Percentiles rank a stretch among this genome's conserved stretches.
These are phyloP conservation scores for Eretmocerus hayati DNA, from an alignment of 2,888 invertebrate species.

Conservation along the genomic window DNA sequence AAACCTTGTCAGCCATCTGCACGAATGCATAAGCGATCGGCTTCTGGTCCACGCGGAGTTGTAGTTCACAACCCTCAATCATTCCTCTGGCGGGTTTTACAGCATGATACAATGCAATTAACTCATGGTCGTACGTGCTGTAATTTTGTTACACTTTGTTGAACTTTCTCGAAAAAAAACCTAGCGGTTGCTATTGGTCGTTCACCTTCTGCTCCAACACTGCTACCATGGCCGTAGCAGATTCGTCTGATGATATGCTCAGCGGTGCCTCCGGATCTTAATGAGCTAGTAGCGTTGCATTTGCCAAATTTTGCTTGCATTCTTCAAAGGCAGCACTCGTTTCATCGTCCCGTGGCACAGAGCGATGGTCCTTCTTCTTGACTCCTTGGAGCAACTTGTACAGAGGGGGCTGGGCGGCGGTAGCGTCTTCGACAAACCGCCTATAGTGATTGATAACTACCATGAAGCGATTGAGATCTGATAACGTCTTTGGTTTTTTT, in stretches of 20 bases:
- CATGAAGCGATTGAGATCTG: constrained; percentile 32
- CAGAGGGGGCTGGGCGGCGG: constrained; percentile 19
- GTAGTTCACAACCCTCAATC: constrained; percentile 11
- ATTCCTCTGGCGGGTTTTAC: constrained; percentile 13
- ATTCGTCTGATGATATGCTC: constrained; percentile 22
- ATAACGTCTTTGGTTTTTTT: constrained; percentile 28
- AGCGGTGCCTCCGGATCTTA: constrained; percentile 13
- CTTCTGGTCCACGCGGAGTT: constrained; percentile 6
- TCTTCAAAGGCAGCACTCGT: constrained; percentile 10
- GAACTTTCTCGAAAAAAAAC: constrained; percentile 29
- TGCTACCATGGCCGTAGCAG: constrained; percentile 25
- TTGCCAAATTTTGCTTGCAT: constrained; percentile 11
- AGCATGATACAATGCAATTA: constrained; percentile 6
- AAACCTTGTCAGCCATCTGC: constrained; percentile 21
- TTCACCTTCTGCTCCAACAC: constrained; percentile 25
- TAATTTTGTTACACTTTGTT: no score
- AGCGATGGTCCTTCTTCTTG: constrained; percentile 20
- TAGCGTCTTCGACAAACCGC: constrained; percentile 35
- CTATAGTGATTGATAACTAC: constrained; percentile 41
- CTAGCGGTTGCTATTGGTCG: constrained; percentile 25
- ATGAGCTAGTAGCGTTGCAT: constrained; percentile 19
- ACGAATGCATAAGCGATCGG: constrained; percentile 7
- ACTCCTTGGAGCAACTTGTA: constrained; percentile 21
- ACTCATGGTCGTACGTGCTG: constrained; percentile 26
- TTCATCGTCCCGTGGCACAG: constrained; percentile 18